Percentiles rank a stretch among this genome's conserved stretches.
Conservation (phyloP, 2,797 vertebrate species). For the Ceryle rudis region DNA sequence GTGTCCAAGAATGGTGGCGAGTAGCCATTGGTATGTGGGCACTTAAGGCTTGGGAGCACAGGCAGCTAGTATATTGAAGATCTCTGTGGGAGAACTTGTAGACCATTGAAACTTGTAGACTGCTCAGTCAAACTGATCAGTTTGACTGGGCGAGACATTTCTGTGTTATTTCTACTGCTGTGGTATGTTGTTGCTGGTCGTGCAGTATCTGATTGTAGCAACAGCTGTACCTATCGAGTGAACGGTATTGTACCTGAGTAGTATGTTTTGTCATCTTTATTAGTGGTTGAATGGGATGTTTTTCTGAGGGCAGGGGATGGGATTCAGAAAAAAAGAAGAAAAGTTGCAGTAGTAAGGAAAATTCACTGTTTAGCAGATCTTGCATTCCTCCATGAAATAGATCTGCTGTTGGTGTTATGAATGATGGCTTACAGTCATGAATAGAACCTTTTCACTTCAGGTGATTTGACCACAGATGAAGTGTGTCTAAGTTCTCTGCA, state of each 20-base stretch:
- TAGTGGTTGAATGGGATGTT: not conserved
- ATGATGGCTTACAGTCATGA: not conserved
- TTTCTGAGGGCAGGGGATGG: not conserved
- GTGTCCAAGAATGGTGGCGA: not conserved
- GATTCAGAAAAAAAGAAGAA: not conserved
- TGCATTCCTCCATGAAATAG: not conserved
- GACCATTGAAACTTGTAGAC: not conserved
- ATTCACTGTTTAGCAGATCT: not conserved
- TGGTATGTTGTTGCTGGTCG: not conserved
- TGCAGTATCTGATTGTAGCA: not conserved
- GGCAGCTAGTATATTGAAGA: not conserved
- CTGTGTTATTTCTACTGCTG: not conserved
- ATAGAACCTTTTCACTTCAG: not conserved
- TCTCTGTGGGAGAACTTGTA: rapidly evolving
- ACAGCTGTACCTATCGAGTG: rapidly evolving
- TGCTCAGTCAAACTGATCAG: not conserved
- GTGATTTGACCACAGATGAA: not conserved
- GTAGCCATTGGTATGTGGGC: not conserved
- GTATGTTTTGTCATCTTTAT: not conserved
- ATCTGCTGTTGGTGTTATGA: not conserved
- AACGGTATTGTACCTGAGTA: not conserved
- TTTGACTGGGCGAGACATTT: not conserved
- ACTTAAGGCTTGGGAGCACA: not conserved
- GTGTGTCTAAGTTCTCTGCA: not conserved
- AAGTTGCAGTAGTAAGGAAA: not conserved